A percentile compares a stretch with the other conserved stretches of the same genome.
phyloP scores from a whole-genome alignment of 2,888 invertebrate species.

The Oligia fasciuncula region DNA sequence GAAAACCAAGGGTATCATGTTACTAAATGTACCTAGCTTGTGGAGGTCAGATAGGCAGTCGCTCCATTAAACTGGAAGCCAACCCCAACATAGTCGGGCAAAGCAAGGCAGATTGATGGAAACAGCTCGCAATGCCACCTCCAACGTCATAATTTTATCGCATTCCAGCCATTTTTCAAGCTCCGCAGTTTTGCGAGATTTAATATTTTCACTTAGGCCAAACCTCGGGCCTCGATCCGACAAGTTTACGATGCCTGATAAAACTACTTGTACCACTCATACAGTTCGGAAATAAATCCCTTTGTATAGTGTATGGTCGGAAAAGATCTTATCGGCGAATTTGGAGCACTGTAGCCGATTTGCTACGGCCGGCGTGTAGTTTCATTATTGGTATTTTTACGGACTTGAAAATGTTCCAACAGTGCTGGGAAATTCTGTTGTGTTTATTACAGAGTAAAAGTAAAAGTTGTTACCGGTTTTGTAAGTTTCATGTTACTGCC shows the following conservation, averaged over 20 bases:
- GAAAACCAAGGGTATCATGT: no score
- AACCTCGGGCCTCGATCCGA: constrained; percentile 70
- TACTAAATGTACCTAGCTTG: neutral
- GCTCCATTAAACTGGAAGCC: neutral
- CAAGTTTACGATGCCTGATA: constrained; percentile 74
- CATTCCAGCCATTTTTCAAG: constrained; percentile 58
- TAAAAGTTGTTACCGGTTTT: neutral
- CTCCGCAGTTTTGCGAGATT: constrained; percentile 65
- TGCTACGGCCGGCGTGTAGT: constrained; percentile 11
- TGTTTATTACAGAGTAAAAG: no score
- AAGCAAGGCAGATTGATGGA: neutral
- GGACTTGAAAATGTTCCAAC: neutral
- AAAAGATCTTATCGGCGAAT: constrained; percentile 25
- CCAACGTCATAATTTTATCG: constrained; percentile 42
- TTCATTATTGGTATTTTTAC: constrained; percentile 32
- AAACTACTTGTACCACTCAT: constrained; percentile 56
- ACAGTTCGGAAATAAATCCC: constrained; percentile 52
- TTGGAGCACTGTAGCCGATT: constrained; percentile 24
- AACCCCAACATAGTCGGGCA: neutral
- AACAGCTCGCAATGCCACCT: constrained; percentile 18
- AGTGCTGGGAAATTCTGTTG: neutral
- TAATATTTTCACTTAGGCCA: constrained; percentile 76
- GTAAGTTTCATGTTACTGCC: neutral
- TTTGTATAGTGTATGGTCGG: constrained; percentile 31
- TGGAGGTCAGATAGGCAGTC: neutral